Base-by-base conservation (phyloP, 2,113 vertebrate genomes). In the Thermophis baileyi region DNA sequence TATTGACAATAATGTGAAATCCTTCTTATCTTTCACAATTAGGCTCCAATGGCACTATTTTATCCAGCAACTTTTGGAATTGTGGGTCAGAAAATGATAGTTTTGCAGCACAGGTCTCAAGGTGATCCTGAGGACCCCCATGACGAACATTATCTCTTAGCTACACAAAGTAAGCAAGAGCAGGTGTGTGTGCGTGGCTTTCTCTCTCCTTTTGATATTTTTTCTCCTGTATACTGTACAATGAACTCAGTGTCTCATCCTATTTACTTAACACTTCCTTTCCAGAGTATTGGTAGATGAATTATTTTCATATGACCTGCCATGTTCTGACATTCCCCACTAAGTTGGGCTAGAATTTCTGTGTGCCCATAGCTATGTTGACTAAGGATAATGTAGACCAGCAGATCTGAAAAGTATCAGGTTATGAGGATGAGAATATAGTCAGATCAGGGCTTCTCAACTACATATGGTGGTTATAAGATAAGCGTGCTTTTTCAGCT, bases 11-110 rank as follows among this genome's bases (percentile, higher is more conserved):
- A 35, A 95, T 91, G 44, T 53, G 0, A 6, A 85, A 25, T 4
- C 53, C 63, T 87, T 81, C 60, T 53, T 95, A 3, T 95, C 88
- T 96, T 51, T 7, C 30, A 47, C 12, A 5, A 25, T 14, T 90
- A 99, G 99, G 99, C 99, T 93, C 98, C 99, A 0, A 99, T 99
- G 99, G 98, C 99, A 93, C 95, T 99, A 40, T 99, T 99, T 97
- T 99, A 99, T 95, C 99, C 99, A 0, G 98, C 98, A 57, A 99
- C 98, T 0, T 99, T 99, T 97, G 99, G 99, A 92, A 99, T 99
- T 2, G 98, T 99, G 54, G 99, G 99, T 85, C 99, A 99, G 97
- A 99, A 99, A 97, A 99, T 99, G 99, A 99, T 98, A 5, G 97
- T 96, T 55, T 96, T 99, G 93, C 99, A 99, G 93, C 98, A 99